Percentiles rank a stretch among this genome's conserved stretches.
Evolutionary conservation across 2,888 invertebrate species (phyloP).

Genomic region (Sinhomidia bicolor): DNA sequence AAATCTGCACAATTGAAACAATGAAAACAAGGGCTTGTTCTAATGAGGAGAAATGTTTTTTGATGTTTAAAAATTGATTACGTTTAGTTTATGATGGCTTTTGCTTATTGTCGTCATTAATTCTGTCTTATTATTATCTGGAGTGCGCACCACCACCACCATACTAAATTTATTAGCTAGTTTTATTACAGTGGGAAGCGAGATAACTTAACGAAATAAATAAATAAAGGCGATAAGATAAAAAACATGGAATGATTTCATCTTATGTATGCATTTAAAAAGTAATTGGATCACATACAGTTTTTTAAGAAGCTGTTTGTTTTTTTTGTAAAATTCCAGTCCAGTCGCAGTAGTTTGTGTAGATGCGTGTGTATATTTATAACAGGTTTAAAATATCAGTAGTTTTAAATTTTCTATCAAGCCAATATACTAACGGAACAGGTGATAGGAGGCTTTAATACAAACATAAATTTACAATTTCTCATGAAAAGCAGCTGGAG

Average conservation of each 20-base stretch:
- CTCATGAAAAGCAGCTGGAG: slow-evolving; percentile 42
- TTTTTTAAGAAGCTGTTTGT: slow-evolving; percentile 22
- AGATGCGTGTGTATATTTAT: no score
- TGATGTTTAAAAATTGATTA: slow-evolving; percentile 6
- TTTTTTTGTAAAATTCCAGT: no score
- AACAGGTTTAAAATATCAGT: background rate
- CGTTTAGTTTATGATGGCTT: background rate
- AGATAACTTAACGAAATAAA: background rate
- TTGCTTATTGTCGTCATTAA: background rate
- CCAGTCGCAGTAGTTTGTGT: no score
- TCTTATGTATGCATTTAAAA: slow-evolving; percentile 47
- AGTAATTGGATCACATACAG: slow-evolving; percentile 58
- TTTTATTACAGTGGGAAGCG: background rate
- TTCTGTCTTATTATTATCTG: background rate
- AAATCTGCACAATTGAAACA: background rate
- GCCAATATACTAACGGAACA: slow-evolving; percentile 37
- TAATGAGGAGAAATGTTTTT: background rate
- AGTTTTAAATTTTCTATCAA: background rate
- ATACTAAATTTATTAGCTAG: background rate
- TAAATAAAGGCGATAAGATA: slow-evolving; percentile 39
- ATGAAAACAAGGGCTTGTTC: background rate
- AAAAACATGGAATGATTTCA: slow-evolving; percentile 19
- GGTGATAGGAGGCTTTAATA: slow-evolving; percentile 43
- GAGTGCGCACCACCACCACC: no score
- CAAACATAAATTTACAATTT: slow-evolving; percentile 55